Percentiles rank a stretch among this genome's conserved stretches.
Evolutionary conservation across 2,113 vertebrate genomes (phyloP).

Genomic region (Brachirus orientalis): DNA sequence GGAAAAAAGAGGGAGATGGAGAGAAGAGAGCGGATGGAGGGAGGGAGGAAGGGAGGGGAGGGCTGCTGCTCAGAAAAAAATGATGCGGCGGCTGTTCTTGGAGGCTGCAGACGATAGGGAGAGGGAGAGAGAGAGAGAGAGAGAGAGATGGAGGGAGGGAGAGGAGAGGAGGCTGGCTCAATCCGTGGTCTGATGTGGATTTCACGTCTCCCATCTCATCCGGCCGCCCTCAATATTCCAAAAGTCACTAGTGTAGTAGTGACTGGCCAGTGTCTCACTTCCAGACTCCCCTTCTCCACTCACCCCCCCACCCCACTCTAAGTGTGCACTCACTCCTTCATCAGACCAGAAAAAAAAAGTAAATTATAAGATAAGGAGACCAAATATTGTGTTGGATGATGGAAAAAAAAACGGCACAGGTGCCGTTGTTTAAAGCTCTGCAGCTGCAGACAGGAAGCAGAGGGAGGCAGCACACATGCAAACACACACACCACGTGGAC

Average conservation of each 20-base stretch:
- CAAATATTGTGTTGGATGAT: conserved; percentile 10
- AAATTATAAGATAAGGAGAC: background rate
- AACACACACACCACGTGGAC: conserved; percentile 8
- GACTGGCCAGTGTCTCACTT: conserved; percentile 40
- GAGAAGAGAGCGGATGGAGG: conserved; percentile 53
- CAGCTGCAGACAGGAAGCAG: conserved; percentile 72
- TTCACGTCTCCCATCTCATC: conserved; percentile 69
- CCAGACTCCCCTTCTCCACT: conserved; percentile 12
- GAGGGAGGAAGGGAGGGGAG: conserved; percentile 31
- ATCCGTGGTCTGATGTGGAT: conserved; percentile 74
- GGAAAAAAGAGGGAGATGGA: conserved; percentile 57
- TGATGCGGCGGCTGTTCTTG: conserved; percentile 84
- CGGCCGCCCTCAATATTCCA: conserved; percentile 59
- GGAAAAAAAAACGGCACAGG: conserved; percentile 37
- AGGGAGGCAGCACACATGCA: conserved; percentile 51
- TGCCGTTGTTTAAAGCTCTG: conserved; percentile 70
- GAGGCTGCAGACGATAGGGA: conserved; percentile 79
- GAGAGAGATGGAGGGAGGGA: conserved; percentile 28
- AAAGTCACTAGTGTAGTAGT: conserved; percentile 57
- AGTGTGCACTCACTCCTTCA: background rate
- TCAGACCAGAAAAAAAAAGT: background rate
- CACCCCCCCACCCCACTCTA: no score
- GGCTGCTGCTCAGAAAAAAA: conserved; percentile 79
- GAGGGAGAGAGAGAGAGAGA: conserved; percentile 43
- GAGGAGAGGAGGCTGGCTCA: conserved; percentile 51